Evolutionary conservation across 2,797 vertebrate genomes (phyloP).

Genomic region (Sternotherus odoratus): DNA sequence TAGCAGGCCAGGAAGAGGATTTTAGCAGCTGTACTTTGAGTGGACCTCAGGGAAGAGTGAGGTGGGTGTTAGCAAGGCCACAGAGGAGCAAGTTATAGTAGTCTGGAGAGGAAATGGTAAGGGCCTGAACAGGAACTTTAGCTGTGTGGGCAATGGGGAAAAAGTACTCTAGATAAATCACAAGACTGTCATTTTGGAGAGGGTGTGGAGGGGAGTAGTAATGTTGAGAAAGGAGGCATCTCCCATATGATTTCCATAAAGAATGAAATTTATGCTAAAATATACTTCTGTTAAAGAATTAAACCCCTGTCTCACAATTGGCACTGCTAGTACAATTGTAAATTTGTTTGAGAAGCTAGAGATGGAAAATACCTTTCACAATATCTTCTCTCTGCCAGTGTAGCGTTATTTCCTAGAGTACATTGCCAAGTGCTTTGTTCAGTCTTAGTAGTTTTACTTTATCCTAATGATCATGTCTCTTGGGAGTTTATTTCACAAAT

Average conservation of each 20-base stretch:
- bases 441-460: not conserved
- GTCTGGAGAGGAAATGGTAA: not conserved
- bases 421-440: not conserved
- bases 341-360: not conserved
- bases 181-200: not conserved
- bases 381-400: not conserved
- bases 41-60: conserved; percentile 15
- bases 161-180: conserved; percentile 13
- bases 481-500: not conserved
- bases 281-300: not conserved
- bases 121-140: not conserved
- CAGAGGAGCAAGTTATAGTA: not conserved
- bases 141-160: not conserved
- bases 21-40: not conserved
- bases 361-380: not conserved
- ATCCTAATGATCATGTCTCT: not conserved
- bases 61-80: not conserved
- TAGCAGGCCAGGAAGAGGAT: not conserved
- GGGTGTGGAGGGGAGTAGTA: not conserved
- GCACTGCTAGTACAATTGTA: not conserved
- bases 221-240: not conserved
- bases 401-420: not conserved
- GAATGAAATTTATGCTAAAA: not conserved
- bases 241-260: not conserved
- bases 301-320: not conserved